Evolutionary conservation across 2,888 invertebrate genomes (phyloP).

Genomic region (Tiphia femorata): DNA sequence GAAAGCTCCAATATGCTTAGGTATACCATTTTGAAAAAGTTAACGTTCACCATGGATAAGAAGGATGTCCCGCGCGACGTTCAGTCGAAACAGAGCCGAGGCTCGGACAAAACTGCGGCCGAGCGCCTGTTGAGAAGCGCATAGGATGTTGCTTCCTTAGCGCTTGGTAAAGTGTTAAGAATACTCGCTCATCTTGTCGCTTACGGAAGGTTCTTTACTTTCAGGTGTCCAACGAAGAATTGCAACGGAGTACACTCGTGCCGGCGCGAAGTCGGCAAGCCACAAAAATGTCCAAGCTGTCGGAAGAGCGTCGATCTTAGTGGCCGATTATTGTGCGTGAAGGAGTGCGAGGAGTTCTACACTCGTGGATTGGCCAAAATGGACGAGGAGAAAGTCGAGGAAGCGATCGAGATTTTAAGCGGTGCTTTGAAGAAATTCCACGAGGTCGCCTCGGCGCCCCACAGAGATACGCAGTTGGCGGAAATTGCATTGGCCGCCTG

Average conservation of each 20-base stretch:
- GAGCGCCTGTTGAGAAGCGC: too few relatives aligned
- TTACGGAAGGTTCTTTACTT: too few relatives aligned
- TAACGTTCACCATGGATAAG: too few relatives aligned
- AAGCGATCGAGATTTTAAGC: conserved; percentile 73
- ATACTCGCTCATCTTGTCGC: too few relatives aligned
- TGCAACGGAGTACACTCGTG: conserved; percentile 70
- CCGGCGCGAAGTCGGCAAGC: conserved; percentile 68
- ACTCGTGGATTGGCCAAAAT: conserved; percentile 69
- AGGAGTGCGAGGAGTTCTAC: conserved; percentile 71
- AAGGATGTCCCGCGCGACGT: too few relatives aligned
- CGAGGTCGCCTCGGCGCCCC: conserved; percentile 75
- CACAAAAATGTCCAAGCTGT: conserved; percentile 71
- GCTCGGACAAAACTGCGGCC: too few relatives aligned
- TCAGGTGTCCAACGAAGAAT: conserved; percentile 71
- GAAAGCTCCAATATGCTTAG: too few relatives aligned
- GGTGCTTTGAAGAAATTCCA: conserved; percentile 75
- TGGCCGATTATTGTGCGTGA: conserved; percentile 66
- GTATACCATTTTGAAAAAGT: too few relatives aligned
- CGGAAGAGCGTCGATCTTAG: conserved; percentile 70
- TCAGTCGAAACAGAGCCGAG: too few relatives aligned
- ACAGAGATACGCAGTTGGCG: conserved; percentile 77
- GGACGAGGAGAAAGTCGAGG: conserved; percentile 71
- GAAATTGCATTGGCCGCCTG: conserved; percentile 80
- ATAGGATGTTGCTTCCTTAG: too few relatives aligned
- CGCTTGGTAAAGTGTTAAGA: too few relatives aligned